Evolutionary conservation across 1,140 invertebrate genomes (phyloP).

Genomic region (Diploscapter pachys): DNA sequence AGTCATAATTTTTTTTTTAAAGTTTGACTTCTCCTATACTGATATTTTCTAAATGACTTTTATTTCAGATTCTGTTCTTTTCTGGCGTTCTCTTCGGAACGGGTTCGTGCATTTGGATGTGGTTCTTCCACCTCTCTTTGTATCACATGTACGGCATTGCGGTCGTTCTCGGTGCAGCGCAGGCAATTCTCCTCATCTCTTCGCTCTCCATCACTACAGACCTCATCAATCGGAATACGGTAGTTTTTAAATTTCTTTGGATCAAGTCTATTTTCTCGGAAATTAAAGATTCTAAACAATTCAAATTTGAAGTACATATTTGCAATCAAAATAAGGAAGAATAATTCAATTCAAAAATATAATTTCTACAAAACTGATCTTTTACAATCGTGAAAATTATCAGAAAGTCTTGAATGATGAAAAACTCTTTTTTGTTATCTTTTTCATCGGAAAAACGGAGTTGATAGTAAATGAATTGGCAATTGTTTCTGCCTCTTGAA

Average conservation of each 20-base stretch:
- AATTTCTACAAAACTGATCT: background rate
- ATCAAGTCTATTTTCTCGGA: background rate
- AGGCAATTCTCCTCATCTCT: slow-evolving; percentile 80
- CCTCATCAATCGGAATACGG: slow-evolving; percentile 78
- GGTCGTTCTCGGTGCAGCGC: slow-evolving; percentile 74
- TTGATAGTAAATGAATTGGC: background rate
- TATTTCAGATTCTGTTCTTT: slow-evolving; percentile 3
- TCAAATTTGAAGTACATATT: background rate
- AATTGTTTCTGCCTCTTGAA: background rate
- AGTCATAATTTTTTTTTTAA: no score
- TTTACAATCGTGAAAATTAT: background rate
- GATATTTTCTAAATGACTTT: background rate
- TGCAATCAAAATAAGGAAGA: no score
- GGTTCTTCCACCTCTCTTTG: background rate
- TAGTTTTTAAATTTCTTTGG: slow-evolving; percentile 46
- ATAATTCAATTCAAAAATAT: background rate
- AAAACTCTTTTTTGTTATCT: no score
- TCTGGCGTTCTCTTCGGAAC: slow-evolving; percentile 5
- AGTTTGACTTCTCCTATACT: slow-evolving; percentile 2
- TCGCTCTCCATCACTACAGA: slow-evolving; percentile 83
- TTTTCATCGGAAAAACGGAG: background rate
- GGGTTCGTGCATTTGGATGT: slow-evolving; percentile 14
- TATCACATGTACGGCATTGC: slow-evolving; percentile 72
- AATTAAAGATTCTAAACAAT: background rate
- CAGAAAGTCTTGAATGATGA: background rate